phyloP scores from a whole-genome alignment of 2,888 invertebrate genomes.

The Elysia crispata region DNA sequence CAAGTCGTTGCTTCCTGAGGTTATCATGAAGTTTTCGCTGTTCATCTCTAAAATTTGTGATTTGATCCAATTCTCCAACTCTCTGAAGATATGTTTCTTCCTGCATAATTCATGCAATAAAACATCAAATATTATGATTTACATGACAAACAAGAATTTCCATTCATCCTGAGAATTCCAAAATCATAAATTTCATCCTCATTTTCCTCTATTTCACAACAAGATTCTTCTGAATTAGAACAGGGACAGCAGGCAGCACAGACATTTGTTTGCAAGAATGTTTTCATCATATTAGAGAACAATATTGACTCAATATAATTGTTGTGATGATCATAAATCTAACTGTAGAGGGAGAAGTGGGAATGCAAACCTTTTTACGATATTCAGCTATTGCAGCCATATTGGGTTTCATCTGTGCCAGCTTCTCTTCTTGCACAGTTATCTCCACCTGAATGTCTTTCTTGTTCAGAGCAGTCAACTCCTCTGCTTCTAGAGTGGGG shows the following conservation, averaged over 20 bases:
- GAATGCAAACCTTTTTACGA: constrained; percentile 72
- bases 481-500: constrained; percentile 59
- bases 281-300: no score
- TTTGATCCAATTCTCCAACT: constrained; percentile 87
- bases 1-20: constrained; percentile 84
- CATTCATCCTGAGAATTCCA: no score
- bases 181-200: no score
- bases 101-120: constrained; percentile 76
- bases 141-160: no score
- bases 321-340: no score
- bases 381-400: constrained; percentile 84
- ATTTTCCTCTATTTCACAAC: no score
- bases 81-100: constrained; percentile 86
- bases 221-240: no score
- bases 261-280: no score
- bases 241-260: no score
- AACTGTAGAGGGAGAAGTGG: no score
- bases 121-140: no score
- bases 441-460: constrained; percentile 85
- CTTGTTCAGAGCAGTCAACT: constrained; percentile 80
- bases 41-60: constrained; percentile 87
- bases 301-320: no score
- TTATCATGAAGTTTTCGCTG: constrained; percentile 82
- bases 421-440: constrained; percentile 83
- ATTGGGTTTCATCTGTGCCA: constrained; percentile 78